These are phyloP conservation scores for Hermaeophaga mercurialis DNA, from an alignment of 2,888 invertebrate genomes.

Conservation along the genomic window DNA sequence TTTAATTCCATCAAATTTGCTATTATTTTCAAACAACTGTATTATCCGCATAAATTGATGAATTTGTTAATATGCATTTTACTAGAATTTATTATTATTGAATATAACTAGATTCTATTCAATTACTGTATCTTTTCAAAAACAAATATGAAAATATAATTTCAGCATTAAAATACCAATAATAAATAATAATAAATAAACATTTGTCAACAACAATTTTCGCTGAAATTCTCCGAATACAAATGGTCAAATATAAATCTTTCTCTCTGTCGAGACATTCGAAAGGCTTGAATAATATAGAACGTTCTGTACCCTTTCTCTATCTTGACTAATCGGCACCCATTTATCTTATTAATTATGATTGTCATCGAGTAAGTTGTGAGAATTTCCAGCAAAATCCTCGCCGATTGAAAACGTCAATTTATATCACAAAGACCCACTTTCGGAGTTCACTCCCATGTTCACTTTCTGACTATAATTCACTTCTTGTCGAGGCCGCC, in stretches of 20 bases:
- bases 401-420: slow-evolving; percentile 24
- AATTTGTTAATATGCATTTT: too few species aligned
- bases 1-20: too few species aligned
- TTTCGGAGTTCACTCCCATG: slow-evolving; percentile 2
- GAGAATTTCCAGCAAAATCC: slow-evolving; percentile 11
- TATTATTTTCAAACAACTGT: too few species aligned
- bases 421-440: slow-evolving; percentile 12
- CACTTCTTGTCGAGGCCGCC: slow-evolving; percentile 8
- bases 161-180: too few species aligned
- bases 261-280: background rate
- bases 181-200: background rate
- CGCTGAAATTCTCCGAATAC: background rate
- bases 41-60: too few species aligned
- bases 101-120: too few species aligned
- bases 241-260: slow-evolving; percentile 13
- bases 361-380: slow-evolving; percentile 24
- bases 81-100: too few species aligned
- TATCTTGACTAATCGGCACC: slow-evolving; percentile 15
- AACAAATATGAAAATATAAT: too few species aligned
- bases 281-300: slow-evolving; percentile 13
- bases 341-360: slow-evolving; percentile 23
- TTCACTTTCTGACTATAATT: slow-evolving; percentile 1
- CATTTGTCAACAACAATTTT: background rate
- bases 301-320: slow-evolving; percentile 8
- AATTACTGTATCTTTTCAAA: too few species aligned